Conservation (phyloP, 2,888 invertebrate species). For the Seira ritae region DNA sequence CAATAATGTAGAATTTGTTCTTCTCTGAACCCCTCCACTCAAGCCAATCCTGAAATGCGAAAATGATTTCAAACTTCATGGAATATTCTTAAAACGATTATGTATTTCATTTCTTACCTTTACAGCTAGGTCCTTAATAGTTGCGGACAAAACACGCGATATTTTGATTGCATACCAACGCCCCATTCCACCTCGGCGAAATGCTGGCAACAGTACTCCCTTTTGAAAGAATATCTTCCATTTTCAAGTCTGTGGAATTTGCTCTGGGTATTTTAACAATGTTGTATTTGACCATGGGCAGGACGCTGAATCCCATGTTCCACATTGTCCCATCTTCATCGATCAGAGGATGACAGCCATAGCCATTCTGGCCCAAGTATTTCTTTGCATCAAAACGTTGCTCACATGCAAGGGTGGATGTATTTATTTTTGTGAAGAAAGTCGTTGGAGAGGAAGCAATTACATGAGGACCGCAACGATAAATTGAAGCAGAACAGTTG, state of each 20-base stretch:
- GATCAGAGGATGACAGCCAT: slow-evolving; percentile 77
- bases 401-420: slow-evolving; percentile 75
- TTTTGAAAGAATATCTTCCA: slow-evolving; percentile 42
- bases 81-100: background rate
- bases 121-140: slow-evolving; percentile 54
- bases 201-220: slow-evolving; percentile 61
- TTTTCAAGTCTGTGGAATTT: slow-evolving; percentile 51
- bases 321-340: slow-evolving; percentile 76
- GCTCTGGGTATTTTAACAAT: slow-evolving; percentile 74
- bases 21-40: slow-evolving; percentile 67
- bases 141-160: slow-evolving; percentile 56
- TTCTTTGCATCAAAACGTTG: slow-evolving; percentile 72
- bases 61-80: slow-evolving; percentile 10
- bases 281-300: slow-evolving; percentile 74
- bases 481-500: slow-evolving; percentile 77
- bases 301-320: slow-evolving; percentile 74
- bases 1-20: slow-evolving; percentile 76
- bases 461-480: slow-evolving; percentile 75
- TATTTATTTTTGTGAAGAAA: slow-evolving; percentile 76
- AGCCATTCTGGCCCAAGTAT: slow-evolving; percentile 75
- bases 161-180: slow-evolving; percentile 54
- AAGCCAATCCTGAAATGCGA: slow-evolving; percentile 41
- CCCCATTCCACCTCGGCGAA: slow-evolving; percentile 63
- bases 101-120: slow-evolving; percentile 27
- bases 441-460: slow-evolving; percentile 77